These are phyloP conservation scores for Daphoenositta chrysoptera DNA, from an alignment of 2,113 vertebrate genomes.

Conservation along the genomic window DNA sequence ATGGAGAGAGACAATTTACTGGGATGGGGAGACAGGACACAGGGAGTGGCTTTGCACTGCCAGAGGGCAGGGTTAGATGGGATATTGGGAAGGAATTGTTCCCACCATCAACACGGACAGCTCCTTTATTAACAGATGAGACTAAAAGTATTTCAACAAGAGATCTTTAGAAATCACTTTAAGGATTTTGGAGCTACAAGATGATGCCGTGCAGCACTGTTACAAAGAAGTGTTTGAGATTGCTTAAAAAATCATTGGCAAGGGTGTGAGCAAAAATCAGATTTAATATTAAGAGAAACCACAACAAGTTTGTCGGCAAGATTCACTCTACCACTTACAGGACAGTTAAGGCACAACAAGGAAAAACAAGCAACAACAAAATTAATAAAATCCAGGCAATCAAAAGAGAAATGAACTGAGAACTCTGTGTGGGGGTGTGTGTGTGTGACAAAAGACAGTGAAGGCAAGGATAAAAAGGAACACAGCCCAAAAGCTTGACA, in stretches of 20 bases:
- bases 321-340: not conserved
- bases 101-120: not conserved
- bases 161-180: not conserved
- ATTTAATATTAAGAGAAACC: not conserved
- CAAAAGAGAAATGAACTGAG: not conserved
- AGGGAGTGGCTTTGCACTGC: not conserved
- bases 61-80: not conserved
- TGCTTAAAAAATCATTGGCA: accelerated
- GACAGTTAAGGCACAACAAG: not conserved
- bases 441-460: not conserved
- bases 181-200: not conserved
- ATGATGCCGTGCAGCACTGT: not conserved
- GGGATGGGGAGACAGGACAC: not conserved
- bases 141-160: not conserved
- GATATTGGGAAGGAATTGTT: not conserved
- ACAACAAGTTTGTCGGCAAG: accelerated
- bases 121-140: not conserved
- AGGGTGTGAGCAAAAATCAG: not conserved
- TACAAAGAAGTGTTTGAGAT: not conserved
- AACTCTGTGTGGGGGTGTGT: not conserved
- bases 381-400: not conserved
- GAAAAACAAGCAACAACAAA: not conserved
- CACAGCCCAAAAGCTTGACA: not conserved
- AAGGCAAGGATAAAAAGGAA: not conserved
- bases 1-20: not conserved